Evolutionary conservation across 2,888 invertebrate genomes (phyloP).

Genomic region (Erebia ligea): DNA sequence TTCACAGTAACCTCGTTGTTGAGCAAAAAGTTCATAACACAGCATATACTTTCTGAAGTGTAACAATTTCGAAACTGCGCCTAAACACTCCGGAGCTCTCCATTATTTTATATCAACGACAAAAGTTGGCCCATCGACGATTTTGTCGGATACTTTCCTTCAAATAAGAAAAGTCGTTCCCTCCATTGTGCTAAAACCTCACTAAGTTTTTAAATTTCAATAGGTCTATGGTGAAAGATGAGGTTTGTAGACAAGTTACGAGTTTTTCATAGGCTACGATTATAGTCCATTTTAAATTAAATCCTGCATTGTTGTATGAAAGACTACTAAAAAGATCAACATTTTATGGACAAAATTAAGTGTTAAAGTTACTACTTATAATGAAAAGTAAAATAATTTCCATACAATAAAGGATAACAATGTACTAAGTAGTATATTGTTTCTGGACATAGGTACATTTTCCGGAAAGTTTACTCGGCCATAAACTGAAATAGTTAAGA

Average conservation of each 20-base stretch:
- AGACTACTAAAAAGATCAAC: too few relatives aligned
- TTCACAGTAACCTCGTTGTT: neutral
- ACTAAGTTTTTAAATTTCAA: neutral
- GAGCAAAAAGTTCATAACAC: neutral
- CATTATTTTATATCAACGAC: conserved; percentile 12
- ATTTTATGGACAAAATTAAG: too few relatives aligned
- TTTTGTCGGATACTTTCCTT: neutral
- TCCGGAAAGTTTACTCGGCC: conserved; percentile 1
- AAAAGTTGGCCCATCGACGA: conserved; percentile 12
- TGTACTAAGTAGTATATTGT: neutral
- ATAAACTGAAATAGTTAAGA: conserved; percentile 17
- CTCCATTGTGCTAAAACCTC: neutral
- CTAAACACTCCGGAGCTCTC: conserved; percentile 9
- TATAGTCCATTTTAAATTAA: too few relatives aligned
- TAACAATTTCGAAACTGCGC: conserved; percentile 9
- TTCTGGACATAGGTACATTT: neutral
- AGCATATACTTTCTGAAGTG: neutral
- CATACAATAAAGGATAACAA: too few relatives aligned
- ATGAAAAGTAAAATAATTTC: too few relatives aligned
- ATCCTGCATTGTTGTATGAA: too few relatives aligned
- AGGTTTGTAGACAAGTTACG: neutral
- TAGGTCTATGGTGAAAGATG: neutral
- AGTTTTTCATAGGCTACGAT: too few relatives aligned
- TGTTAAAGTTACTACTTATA: too few relatives aligned
- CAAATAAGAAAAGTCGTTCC: neutral